Percentiles rank a stretch among this genome's conserved stretches.
Evolutionary conservation across 2,888 invertebrate genomes (phyloP).

Genomic region (Adineta ricciae): DNA sequence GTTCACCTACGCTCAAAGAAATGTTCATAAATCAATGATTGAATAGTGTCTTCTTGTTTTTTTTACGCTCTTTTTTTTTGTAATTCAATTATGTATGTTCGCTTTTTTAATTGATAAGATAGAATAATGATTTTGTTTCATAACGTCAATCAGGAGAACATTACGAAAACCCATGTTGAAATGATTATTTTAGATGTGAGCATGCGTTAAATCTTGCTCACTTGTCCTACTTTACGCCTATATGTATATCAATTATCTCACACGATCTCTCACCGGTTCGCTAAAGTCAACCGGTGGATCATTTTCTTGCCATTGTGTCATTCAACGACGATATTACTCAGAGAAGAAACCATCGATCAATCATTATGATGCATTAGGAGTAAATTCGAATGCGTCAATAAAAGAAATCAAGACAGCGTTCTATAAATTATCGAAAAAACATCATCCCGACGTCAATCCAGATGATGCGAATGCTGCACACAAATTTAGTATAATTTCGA

Average conservation of each 20-base stretch:
- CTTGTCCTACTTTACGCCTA: background rate
- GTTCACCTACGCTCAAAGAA: background rate
- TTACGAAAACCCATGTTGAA: no score
- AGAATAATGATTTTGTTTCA: no score
- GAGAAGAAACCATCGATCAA: background rate
- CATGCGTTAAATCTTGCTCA: background rate
- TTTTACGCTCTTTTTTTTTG: background rate
- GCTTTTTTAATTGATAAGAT: no score
- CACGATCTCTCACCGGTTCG: background rate
- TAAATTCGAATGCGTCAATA: background rate
- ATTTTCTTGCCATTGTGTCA: background rate
- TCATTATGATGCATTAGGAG: slow-evolving; percentile 21
- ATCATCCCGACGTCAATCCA: slow-evolving; percentile 28
- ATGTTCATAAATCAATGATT: background rate
- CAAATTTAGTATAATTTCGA: slow-evolving; percentile 25
- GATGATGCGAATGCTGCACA: slow-evolving; percentile 4
- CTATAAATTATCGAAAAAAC: slow-evolving; percentile 26
- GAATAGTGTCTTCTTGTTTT: background rate
- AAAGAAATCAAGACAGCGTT: slow-evolving; percentile 29
- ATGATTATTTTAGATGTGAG: slow-evolving; percentile 7
- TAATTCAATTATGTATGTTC: background rate
- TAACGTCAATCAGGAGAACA: background rate
- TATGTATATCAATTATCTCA: background rate
- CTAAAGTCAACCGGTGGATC: background rate
- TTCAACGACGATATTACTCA: background rate